Conservation (phyloP, 1,140 invertebrate genomes). For the Lasioglossum albipes region DNA sequence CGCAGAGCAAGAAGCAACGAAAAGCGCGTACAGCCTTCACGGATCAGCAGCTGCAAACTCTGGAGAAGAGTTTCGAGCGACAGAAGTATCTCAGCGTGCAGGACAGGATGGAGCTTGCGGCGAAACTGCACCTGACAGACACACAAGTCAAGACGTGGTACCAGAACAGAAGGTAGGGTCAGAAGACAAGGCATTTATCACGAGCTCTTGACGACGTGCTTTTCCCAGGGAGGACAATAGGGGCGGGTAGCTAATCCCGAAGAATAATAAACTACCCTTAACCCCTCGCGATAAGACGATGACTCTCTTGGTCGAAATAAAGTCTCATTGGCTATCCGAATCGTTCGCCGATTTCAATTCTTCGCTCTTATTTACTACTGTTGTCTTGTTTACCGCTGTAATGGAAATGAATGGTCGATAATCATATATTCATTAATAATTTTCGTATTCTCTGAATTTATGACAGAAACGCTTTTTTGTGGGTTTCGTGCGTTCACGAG, state of each 20-base stretch:
- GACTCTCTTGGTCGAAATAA: not conserved
- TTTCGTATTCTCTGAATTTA: too few species aligned
- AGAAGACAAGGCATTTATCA: not conserved
- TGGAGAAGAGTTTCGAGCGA: slow-evolving; percentile 98
- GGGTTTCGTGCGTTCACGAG: too few species aligned
- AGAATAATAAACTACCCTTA: slow-evolving; percentile 1
- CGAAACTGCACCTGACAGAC: slow-evolving; percentile 96
- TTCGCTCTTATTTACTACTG: slow-evolving; percentile 9
- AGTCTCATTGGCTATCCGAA: too few species aligned
- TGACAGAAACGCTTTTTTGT: too few species aligned
- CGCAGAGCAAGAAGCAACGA: slow-evolving; percentile 92
- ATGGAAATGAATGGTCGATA: too few species aligned
- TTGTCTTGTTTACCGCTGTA: too few species aligned
- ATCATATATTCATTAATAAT: too few species aligned
- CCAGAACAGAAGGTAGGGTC: slow-evolving; percentile 94
- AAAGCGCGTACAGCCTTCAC: slow-evolving; percentile 99
- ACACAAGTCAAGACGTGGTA: slow-evolving; percentile 99
- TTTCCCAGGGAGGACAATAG: not conserved
- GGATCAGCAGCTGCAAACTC: slow-evolving; percentile 96
- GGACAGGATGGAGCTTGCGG: slow-evolving; percentile 98
- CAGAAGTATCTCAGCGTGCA: slow-evolving; percentile 99
- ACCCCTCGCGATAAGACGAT: not conserved
- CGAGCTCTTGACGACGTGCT: not conserved
- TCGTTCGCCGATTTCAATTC: slow-evolving; percentile 32
- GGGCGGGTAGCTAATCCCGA: not conserved